Conservation (phyloP, 2,888 invertebrate species). For the Chydorus sphaericus region DNA sequence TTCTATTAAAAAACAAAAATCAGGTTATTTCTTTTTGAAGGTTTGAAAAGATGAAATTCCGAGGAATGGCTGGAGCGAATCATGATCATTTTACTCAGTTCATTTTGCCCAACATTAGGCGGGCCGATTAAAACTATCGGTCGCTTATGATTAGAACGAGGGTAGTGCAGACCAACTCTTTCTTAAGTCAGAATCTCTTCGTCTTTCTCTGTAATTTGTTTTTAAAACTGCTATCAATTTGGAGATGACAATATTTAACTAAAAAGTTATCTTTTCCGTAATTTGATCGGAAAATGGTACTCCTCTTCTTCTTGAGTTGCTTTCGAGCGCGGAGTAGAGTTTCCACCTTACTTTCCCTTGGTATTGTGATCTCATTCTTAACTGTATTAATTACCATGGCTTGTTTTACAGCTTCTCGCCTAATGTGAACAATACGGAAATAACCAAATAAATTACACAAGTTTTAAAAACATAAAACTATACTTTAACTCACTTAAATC, state of each 20-base stretch:
- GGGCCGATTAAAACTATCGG: conserved; percentile 96
- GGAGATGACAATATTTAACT: neutral
- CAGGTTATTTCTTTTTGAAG: neutral
- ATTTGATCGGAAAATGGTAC: conserved; percentile 48
- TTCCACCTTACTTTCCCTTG: conserved; percentile 40
- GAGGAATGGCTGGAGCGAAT: conserved; percentile 94
- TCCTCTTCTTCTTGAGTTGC: conserved; percentile 65
- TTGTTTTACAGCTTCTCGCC: conserved; percentile 70
- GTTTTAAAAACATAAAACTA: neutral
- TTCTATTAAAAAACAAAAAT: conserved; percentile 41
- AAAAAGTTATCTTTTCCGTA: conserved; percentile 57
- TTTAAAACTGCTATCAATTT: neutral
- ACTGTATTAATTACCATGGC: conserved; percentile 64
- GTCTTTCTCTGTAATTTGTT: conserved; percentile 52
- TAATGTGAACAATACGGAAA: conserved; percentile 28
- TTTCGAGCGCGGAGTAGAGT: conserved; percentile 78
- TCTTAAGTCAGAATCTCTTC: conserved; percentile 97
- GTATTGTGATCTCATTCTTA: conserved; percentile 51
- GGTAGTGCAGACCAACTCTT: conserved; percentile 90
- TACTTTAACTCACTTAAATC: conserved; percentile 32
- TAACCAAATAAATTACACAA: too few species aligned
- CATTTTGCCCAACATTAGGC: conserved; percentile 92
- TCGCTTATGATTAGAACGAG: conserved; percentile 84
- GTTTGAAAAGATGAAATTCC: conserved; percentile 44
- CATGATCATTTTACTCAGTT: conserved; percentile 85